Evolutionary conservation across 2,888 invertebrate species (phyloP), one percentile per base, ranked within the genome.

Genomic region (Chrysolina americana): DNA sequence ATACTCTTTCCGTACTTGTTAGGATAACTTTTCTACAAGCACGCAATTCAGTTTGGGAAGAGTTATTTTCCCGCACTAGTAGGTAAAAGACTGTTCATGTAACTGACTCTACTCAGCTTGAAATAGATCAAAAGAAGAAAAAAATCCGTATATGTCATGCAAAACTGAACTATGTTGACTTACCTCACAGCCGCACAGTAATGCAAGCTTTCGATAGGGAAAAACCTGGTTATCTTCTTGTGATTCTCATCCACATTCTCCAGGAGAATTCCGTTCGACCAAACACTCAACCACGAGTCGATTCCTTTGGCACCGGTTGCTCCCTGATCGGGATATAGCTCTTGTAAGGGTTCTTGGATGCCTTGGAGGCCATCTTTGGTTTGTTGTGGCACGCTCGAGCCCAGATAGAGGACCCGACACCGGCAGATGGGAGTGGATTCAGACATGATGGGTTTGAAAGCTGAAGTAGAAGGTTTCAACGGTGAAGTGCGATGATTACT

Each of bases 341-440:
- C 98, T 82, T 96, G 93, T 82, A 99, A 89, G 2, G 99, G 99
- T 87, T 99, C 98, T 90, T 99, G 99, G 80, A 98, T 96, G 73
- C 97, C 98, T 86, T 98, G 96, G 65, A 99, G 91, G 68, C 99
- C 99, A 86, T 99, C 98, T 88, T 99, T 98, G 86, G 98, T 98
- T 87, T 98, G 96, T 86, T 98, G 97, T 41, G 99, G 97, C 83
- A 98, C 98, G 28, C 98, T 95, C 83, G 96, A 96, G 82, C 99
- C 99, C 84, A 99, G 91, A 89, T 99, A 99, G 74, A 98, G 92
- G 70, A 99, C 98, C 79, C 98, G 94, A 89, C 98, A 99, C 84
- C 98, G 94, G 90, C 98, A 97, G 86, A 98, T 97, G 87, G 98
- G 98, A 85, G 96, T 98, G 85, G 96, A 95, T 87, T 94, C 94